Percentiles rank a stretch among this genome's conserved stretches.
Evolutionary conservation across 1,140 invertebrate species (phyloP).

Genomic region (Calephelis nemesis): DNA sequence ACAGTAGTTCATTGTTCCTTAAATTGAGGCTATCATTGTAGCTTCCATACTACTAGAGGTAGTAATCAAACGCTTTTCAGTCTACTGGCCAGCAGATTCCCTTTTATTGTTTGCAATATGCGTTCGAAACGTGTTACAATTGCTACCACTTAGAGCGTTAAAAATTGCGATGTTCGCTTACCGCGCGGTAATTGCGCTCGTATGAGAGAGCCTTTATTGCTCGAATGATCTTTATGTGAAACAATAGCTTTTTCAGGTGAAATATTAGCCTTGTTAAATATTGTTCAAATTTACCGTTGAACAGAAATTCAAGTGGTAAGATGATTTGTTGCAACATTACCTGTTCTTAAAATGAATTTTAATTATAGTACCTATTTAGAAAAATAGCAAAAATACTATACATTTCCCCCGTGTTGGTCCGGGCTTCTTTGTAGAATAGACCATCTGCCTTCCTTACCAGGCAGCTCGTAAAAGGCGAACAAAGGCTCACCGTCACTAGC

Average conservation of each 20-base stretch:
- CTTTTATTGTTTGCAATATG: constrained; percentile 18
- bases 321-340: too few relatives aligned
- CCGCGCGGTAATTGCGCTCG: constrained; percentile 14
- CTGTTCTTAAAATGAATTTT: too few relatives aligned
- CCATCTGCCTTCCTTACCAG: too few relatives aligned
- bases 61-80: constrained; percentile 18
- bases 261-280: too few relatives aligned
- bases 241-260: constrained; percentile 6
- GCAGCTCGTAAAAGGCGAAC: too few relatives aligned
- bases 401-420: too few relatives aligned
- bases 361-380: too few relatives aligned
- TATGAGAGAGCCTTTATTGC: constrained; percentile 15
- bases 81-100: constrained; percentile 11
- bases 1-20: constrained; percentile 19
- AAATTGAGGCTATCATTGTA: background rate
- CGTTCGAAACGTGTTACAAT: constrained; percentile 18
- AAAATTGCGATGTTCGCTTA: constrained; percentile 18
- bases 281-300: too few relatives aligned
- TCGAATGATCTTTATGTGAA: constrained; percentile 4
- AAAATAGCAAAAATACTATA: too few relatives aligned
- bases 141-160: constrained; percentile 19
- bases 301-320: too few relatives aligned
- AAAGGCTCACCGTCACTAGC: too few relatives aligned
- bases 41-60: background rate
- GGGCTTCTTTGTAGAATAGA: too few relatives aligned